A percentile compares a stretch with the other conserved stretches of the same genome.
These are phyloP conservation scores for Spodoptera exigua DNA, from an alignment of 2,888 invertebrate species.

Conservation along the genomic window DNA sequence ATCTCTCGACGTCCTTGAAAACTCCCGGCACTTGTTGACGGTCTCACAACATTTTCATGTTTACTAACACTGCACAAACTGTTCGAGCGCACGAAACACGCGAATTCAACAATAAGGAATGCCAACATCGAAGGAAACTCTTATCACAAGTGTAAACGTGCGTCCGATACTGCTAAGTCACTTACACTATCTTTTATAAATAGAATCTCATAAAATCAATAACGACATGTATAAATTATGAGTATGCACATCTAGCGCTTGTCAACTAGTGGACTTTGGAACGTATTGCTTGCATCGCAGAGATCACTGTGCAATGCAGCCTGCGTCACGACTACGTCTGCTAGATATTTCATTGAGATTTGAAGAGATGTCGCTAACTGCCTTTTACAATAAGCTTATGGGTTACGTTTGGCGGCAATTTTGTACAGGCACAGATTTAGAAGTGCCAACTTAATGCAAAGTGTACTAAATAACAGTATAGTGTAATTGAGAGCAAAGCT, in stretches of 20 bases:
- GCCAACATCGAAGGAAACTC: conserved; percentile 19
- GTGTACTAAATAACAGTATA: background rate
- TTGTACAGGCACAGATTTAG: conserved; percentile 12
- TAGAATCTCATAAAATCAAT: conserved; percentile 58
- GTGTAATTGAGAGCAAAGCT: conserved; percentile 20
- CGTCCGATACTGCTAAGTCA: conserved; percentile 23
- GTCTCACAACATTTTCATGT: conserved; percentile 16
- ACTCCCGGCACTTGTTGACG: conserved; percentile 32
- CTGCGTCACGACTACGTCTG: conserved; percentile 19
- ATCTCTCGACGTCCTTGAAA: conserved; percentile 17
- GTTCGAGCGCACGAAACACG: background rate
- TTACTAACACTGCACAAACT: conserved; percentile 36
- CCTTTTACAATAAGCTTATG: conserved; percentile 41
- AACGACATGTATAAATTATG: conserved; percentile 51
- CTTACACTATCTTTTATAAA: conserved; percentile 52
- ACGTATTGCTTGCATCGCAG: conserved; percentile 30
- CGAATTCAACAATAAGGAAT: background rate
- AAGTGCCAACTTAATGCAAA: conserved; percentile 4
- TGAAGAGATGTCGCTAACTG: conserved; percentile 60
- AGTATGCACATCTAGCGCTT: conserved; percentile 36
- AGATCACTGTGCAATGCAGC: conserved; percentile 40
- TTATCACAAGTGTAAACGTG: conserved; percentile 33
- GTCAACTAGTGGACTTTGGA: conserved; percentile 29
- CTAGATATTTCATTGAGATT: conserved; percentile 53
- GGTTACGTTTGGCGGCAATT: conserved; percentile 38